Conservation (phyloP, 2,113 vertebrate genomes). For the Cyphomyrus discorhynchus region DNA sequence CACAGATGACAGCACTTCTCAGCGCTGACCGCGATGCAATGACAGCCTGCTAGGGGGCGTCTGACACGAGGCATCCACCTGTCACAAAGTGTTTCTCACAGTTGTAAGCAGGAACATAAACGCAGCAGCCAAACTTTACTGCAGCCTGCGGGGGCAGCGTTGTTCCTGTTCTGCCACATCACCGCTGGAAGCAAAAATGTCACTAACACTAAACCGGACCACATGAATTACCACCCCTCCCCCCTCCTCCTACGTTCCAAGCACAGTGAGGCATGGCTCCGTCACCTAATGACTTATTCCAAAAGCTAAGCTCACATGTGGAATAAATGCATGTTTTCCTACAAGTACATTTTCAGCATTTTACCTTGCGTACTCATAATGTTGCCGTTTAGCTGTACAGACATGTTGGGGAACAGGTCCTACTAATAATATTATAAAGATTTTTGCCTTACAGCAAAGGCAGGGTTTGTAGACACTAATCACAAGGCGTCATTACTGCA, state of each 20-base stretch:
- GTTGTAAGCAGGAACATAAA: neutral
- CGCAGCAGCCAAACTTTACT: neutral
- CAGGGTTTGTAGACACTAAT: neutral
- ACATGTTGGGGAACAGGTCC: neutral
- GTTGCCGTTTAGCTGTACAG: neutral
- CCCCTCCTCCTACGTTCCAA: neutral
- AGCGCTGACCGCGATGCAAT: neutral
- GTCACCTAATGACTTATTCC: neutral
- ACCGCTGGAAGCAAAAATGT: neutral
- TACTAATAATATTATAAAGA: neutral
- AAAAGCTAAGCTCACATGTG: neutral
- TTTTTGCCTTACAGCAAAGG: neutral
- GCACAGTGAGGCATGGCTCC: neutral
- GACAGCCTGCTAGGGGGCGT: neutral
- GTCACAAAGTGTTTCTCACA: neutral
- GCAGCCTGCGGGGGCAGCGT: neutral
- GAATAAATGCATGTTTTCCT: neutral
- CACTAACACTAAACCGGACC: neutral
- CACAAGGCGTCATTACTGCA: neutral
- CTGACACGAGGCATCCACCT: neutral
- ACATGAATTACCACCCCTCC: neutral
- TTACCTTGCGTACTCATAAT: neutral
- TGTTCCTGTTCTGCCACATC: neutral
- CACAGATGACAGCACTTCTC: neutral
- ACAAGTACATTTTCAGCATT: neutral